Base-by-base conservation (phyloP, 2,888 invertebrate genomes). In the Vanessa cardui region DNA sequence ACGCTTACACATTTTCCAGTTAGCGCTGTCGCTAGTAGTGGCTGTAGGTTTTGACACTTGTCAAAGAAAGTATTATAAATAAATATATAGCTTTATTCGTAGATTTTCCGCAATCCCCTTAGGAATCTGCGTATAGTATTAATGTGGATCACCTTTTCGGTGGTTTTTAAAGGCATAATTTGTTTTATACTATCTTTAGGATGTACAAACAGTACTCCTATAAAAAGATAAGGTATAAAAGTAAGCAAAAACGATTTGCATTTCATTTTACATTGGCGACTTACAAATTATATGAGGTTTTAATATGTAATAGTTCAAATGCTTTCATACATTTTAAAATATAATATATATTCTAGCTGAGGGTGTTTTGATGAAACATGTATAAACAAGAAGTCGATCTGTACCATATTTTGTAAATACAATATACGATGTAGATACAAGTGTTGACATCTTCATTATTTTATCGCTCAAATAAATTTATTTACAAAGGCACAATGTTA, bases 1-100 rank as follows among this genome's bases (percentile, higher is more conserved):
- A 54, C 59, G 45, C 52, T 63, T 64, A 56, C 58, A 68, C 50
- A 52, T 52, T 63, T 58, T 62, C 68, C 62, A 46, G 56, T 66
- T 59, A 62, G 67, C 63, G 69, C 67, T 72, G 73, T 72, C 72
- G 73, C 69, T 64, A 72, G 59, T 58, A 66, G 66, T 61, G 66
- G 45, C 54, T 45, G 33, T 58, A 47, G 60, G 9, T 39, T 52
- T 52, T 21, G 52, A 52, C 21, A 21, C 21, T 52, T 15, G 52
- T 26, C 21, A 6, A 52, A 56, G 15, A 9, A 18, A 54, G 15
- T 18, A 56, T 33, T 16, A 39, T 33, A 7, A 9, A 54, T 56
- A 12, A n/a, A n/a, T 56, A 33, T 54, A 56, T 56, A 56, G 33
- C 26, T 18, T 39, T 56, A 56, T 39, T 54, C 52, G 16, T 54